phyloP scores from a whole-genome alignment of 1,140 invertebrate species.

The Drosophila auraria region DNA sequence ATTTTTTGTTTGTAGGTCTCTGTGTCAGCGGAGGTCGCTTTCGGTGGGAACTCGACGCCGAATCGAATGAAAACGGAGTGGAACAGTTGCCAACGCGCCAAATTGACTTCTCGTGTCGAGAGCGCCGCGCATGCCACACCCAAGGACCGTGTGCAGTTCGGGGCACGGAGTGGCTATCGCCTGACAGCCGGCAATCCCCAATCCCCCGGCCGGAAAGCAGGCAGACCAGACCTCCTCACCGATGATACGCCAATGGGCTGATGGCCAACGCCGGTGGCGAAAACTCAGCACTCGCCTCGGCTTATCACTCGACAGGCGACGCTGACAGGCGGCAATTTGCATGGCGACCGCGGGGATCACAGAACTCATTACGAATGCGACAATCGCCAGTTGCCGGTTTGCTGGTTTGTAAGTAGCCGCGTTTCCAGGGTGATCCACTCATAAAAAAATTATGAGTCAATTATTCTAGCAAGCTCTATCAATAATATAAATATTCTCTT shows the following conservation, averaged over 20 bases:
- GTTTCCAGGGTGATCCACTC: constrained; percentile 7
- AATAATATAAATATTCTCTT: neutral
- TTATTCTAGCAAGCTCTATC: neutral
- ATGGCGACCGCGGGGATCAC: constrained; percentile 32
- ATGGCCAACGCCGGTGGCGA: constrained; percentile 58
- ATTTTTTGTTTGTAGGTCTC: constrained; percentile 36
- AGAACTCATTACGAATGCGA: constrained; percentile 76
- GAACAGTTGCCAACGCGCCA: constrained; percentile 36
- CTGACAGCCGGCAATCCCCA: constrained; percentile 49
- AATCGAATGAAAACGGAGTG: constrained; percentile 7
- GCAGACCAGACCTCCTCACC: constrained; percentile 1
- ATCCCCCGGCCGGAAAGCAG: constrained; percentile 20
- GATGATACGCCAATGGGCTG: constrained; percentile 8
- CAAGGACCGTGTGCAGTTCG: constrained; percentile 1
- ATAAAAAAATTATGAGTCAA: neutral
- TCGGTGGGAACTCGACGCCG: constrained; percentile 32
- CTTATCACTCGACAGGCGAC: constrained; percentile 55
- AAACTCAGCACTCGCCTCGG: constrained; percentile 37
- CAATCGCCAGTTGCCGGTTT: constrained; percentile 31
- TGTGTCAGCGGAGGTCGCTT: constrained; percentile 39
- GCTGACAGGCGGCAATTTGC: constrained; percentile 56
- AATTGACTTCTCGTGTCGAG: constrained; percentile 62
- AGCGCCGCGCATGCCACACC: constrained; percentile 52
- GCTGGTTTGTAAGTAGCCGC: constrained; percentile 12
- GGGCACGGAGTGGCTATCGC: constrained; percentile 33